Base-by-base conservation (phyloP, 2,797 vertebrate species). In the Dryobates pubescens region DNA sequence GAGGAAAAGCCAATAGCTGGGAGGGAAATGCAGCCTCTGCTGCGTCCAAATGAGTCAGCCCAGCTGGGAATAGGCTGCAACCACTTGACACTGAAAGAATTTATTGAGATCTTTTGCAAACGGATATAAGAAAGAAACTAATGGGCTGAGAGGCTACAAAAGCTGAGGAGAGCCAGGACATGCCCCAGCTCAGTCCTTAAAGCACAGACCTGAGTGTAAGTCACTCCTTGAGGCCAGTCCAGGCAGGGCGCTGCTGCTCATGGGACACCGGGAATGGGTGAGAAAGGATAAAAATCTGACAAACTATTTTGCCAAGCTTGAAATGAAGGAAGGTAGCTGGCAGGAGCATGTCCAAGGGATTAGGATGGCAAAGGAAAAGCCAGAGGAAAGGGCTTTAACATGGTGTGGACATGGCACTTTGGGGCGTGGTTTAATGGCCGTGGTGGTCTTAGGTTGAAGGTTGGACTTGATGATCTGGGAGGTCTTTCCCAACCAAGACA, bases 61-160 rank as follows among this genome's bases (percentile, higher is more conserved):
- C 95, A 87, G 93, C 94, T 95, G 95, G 94, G 96, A 96, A 86
- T 76, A 86, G 88, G 86, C 88, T 2, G 13, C 63, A 88, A 92
- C 83, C 94, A 82, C 90, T 91, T 92, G 91, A 92, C 93, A 93
- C 87, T 87, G 77, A 74, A 82, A 87, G 91, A 91, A 94, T 94
- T 95, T 85, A 93, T 91, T 82, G 91, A 92, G 81, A 45, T 69
- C 81, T 94, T 94, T 94, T 96, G 95, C 94, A 93, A 93, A 93
- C 56, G 88, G 95, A 92, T 93, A 65, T 91, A 92, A 94, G 90
- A 93, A 82, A 96, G 91, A 91, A 94, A 84, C 80, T 38, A 91
- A 88, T 86, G 90, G 83, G 83, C 91, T 91, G 92, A 79, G 91
- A 93, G 95, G 82, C 71, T 89, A 17, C 87, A 63, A 76, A 76